phyloP scores from a whole-genome alignment of 2,113 vertebrate species.

The Plotosus lineatus region DNA sequence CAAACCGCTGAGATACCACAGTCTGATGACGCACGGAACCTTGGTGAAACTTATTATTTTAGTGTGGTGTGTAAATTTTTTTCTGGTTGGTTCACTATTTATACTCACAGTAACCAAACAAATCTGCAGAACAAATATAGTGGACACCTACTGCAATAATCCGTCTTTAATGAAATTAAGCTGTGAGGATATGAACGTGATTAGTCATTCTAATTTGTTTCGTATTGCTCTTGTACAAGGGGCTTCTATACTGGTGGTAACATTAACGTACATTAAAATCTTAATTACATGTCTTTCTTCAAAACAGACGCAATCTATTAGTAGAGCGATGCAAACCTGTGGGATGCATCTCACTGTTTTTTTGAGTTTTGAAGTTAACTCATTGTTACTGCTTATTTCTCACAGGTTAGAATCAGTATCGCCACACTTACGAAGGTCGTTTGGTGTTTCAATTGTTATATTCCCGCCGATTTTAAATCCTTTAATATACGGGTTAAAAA shows the following conservation, averaged over 20 bases:
- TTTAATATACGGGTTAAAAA: constrained; percentile 2
- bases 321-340: constrained; percentile 2
- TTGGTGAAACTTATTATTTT: neutral
- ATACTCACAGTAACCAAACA: neutral
- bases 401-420: neutral
- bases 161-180: neutral
- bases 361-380: neutral
- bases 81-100: neutral
- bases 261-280: neutral
- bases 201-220: neutral
- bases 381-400: neutral
- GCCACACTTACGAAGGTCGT: constrained; percentile 1
- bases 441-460: neutral
- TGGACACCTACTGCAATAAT: neutral
- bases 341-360: constrained; percentile 10
- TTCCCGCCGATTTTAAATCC: constrained; percentile 9
- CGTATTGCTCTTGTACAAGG: neutral
- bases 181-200: neutral
- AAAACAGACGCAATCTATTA: constrained; percentile 10
- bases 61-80: neutral
- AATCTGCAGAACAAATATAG: neutral
- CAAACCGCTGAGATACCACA: neutral
- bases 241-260: neutral
- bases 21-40: neutral
- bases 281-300: neutral